Evolutionary conservation across 2,797 vertebrate genomes (phyloP), one percentile per base, ranked within the genome.

Genomic region (Odontamblyopus rebecca): DNA sequence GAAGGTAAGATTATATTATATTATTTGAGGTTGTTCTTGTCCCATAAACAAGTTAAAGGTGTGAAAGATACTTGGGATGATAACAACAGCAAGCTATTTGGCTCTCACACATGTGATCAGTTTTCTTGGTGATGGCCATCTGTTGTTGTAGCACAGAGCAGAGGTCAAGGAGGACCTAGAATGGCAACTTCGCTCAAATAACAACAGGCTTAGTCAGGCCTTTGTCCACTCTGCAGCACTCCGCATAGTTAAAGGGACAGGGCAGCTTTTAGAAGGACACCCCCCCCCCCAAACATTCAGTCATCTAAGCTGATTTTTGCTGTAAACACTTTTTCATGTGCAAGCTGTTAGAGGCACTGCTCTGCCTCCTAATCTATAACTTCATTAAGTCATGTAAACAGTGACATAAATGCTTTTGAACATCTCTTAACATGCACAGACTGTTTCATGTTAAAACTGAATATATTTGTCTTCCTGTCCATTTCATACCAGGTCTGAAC

Each of bases 401-500:
- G 13, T 70, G 29, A 69, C 64, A 19, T 6, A 4, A 50, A 61
- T 68, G 38, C 30, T 69, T 19, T 57, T 71, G 53, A 63, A 64
- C 60, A 53, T 51, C 13, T 38, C 38, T 26, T 8, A 69, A 72
- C 15, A 61, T 29, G 2, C 72, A 57, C 63, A 27, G 5, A 15
- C 67, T 51, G 19, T 57, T 41, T 27, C n/a, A 35, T 61, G 38
- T 9, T 72, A 18, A 70, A 62, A 61, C 29, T 29, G 74, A 57
- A 78, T 23, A 1, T 32, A 6, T 29, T 44, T 59, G 13, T n/a
- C 73, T 72, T 65, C 18, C 70, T 29, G 6, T 72, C 56, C 69
- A 11, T 66, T 68, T 15, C 53, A 54, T 57, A 11, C 57, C 89
- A 99, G 98, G 98, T 86, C 93, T 98, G 73, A 98, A 99, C 91